These are phyloP conservation scores for Episyrphus balteatus DNA, from an alignment of 1,140 invertebrate genomes.

Conservation along the genomic window DNA sequence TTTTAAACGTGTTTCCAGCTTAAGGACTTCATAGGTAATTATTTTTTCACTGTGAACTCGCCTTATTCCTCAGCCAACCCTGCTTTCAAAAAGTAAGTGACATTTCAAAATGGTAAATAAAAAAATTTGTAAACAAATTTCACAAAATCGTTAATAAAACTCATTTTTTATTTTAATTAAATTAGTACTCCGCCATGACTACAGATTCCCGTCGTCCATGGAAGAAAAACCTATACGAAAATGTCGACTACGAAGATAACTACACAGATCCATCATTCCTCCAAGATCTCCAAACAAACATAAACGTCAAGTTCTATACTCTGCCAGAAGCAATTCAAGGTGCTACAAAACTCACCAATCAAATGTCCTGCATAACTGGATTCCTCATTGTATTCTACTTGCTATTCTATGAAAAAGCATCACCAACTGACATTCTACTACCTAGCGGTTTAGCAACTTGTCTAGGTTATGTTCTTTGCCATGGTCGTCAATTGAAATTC, in stretches of 20 bases:
- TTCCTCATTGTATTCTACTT: slow-evolving; percentile 65
- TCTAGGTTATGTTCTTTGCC: slow-evolving; percentile 37
- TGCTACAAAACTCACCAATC: slow-evolving; percentile 58
- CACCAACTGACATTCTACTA: slow-evolving; percentile 49
- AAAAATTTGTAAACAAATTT: too few relatives aligned
- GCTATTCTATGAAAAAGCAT: slow-evolving; percentile 55
- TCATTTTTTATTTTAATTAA: too few relatives aligned
- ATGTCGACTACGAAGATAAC: slow-evolving; percentile 78
- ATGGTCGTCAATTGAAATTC: slow-evolving; percentile 20
- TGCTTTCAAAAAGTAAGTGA: too few relatives aligned
- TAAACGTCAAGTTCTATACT: slow-evolving; percentile 60
- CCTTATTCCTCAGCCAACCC: too few relatives aligned
- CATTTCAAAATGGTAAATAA: too few relatives aligned
- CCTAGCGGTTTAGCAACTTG: slow-evolving; percentile 42
- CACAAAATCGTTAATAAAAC: too few relatives aligned
- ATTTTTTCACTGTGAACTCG: too few relatives aligned
- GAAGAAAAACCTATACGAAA: slow-evolving; percentile 83
- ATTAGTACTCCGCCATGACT: too few relatives aligned
- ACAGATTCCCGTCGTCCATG: slow-evolving; percentile 39
- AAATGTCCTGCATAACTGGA: slow-evolving; percentile 62
- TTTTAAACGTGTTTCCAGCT: too few relatives aligned
- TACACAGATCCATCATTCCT: slow-evolving; percentile 80
- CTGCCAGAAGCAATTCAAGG: slow-evolving; percentile 57
- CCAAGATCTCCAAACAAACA: slow-evolving; percentile 73
- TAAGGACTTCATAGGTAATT: too few relatives aligned